Conservation (phyloP, 2,797 vertebrate genomes). For the Anisognathus igniventris region DNA sequence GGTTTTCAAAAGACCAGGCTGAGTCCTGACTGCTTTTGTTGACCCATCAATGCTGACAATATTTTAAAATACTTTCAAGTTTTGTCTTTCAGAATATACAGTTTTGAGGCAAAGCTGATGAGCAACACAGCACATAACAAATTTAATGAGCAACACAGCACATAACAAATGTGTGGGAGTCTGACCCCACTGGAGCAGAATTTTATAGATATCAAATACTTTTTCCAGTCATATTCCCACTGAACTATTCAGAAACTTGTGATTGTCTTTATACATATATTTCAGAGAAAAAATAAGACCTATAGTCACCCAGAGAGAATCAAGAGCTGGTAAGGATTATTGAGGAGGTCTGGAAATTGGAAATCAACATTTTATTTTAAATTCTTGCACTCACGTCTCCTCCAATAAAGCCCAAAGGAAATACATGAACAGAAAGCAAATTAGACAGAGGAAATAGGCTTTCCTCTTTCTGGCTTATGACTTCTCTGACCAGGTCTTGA, state of each 20-base stretch:
- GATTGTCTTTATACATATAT: not conserved
- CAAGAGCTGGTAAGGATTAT: not conserved
- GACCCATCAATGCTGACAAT: not conserved
- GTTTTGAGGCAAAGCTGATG: not conserved
- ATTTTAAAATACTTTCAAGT: not conserved
- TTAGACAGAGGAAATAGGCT: not conserved
- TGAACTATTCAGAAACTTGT: not conserved
- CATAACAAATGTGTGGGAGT: not conserved
- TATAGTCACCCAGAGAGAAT: not conserved
- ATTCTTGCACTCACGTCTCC: not conserved
- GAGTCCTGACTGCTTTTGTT: not conserved
- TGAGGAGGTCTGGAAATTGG: not conserved
- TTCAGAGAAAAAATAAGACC: not conserved
- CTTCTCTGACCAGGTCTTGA: not conserved
- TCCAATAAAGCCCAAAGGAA: not conserved
- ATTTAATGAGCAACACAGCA: not conserved
- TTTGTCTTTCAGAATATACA: not conserved
- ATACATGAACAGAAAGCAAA: not conserved
- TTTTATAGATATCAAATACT: not conserved
- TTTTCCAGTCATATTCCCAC: not conserved
- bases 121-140: not conserved
- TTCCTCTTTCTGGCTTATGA: not conserved
- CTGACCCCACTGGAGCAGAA: not conserved
- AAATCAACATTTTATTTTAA: not conserved
- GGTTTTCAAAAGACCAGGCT: not conserved